Evolutionary conservation across 2,797 vertebrate species (phyloP).

Genomic region (Manis pentadactyla): DNA sequence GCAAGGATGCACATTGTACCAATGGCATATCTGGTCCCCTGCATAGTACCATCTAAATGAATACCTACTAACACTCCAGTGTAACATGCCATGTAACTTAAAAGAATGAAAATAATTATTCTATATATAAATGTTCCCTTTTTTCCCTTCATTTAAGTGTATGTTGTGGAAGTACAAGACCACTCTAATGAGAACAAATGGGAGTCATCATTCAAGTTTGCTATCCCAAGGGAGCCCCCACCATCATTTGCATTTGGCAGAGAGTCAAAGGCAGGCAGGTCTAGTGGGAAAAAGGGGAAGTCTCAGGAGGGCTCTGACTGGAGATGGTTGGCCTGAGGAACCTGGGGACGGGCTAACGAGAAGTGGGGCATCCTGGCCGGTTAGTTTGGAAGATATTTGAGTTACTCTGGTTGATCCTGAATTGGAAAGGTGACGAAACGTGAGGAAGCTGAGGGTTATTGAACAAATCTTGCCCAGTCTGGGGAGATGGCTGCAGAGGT

Average conservation of each 20-base stretch:
- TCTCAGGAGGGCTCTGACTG: not conserved
- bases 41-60: not conserved
- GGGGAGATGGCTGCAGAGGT: not conserved
- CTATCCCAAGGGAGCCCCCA: not conserved
- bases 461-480: not conserved
- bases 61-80: not conserved
- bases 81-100: not conserved
- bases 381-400: not conserved
- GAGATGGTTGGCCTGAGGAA: not conserved
- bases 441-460: not conserved
- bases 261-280: not conserved
- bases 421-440: not conserved
- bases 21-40: not conserved
- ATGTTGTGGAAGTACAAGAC: not conserved
- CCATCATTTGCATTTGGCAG: not conserved
- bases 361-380: not conserved
- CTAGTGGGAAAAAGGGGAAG: not conserved
- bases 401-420: not conserved
- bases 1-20: not conserved
- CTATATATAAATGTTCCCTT: not conserved
- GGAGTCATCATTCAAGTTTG: not conserved
- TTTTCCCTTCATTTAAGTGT: not conserved
- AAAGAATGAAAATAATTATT: not conserved
- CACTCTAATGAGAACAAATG: not conserved
- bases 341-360: not conserved